phyloP scores from a whole-genome alignment of 2,113 vertebrate species.

The Castor canadensis region DNA sequence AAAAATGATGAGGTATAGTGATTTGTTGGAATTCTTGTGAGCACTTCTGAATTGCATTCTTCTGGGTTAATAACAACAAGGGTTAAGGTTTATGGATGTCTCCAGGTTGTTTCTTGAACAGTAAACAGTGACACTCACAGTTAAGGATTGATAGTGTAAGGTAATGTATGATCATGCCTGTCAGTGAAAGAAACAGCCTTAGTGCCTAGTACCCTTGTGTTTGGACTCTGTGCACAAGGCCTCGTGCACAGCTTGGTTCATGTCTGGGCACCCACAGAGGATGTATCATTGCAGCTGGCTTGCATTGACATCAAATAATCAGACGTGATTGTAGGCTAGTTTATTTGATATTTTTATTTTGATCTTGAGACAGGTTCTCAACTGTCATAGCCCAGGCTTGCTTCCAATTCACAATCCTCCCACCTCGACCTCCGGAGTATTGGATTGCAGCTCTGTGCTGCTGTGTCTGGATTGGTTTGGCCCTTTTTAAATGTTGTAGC shows the following conservation, averaged over 20 bases:
- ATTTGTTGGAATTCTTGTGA: background rate
- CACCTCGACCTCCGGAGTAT: background rate
- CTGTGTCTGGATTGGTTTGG: too few species aligned
- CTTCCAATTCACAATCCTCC: background rate
- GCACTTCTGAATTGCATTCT: background rate
- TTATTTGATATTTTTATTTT: background rate
- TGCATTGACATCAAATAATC: background rate
- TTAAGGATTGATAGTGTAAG: rapidly evolving
- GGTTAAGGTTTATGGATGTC: background rate
- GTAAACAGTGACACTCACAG: background rate
- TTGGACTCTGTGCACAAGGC: background rate
- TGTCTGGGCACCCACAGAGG: background rate
- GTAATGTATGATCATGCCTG: too few species aligned
- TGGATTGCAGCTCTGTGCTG: background rate
- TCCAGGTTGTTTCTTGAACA: background rate
- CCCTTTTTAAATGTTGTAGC: background rate
- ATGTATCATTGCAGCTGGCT: background rate
- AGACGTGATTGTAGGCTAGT: background rate
- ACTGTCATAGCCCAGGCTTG: background rate
- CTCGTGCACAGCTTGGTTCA: background rate
- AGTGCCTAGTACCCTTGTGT: background rate
- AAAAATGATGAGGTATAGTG: background rate
- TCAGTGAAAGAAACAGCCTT: background rate
- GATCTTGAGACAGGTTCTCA: background rate
- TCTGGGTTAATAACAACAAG: background rate